Percentiles rank a stretch among this genome's conserved stretches.
Conservation (phyloP, 2,888 invertebrate genomes). For the Globia sparganii region DNA sequence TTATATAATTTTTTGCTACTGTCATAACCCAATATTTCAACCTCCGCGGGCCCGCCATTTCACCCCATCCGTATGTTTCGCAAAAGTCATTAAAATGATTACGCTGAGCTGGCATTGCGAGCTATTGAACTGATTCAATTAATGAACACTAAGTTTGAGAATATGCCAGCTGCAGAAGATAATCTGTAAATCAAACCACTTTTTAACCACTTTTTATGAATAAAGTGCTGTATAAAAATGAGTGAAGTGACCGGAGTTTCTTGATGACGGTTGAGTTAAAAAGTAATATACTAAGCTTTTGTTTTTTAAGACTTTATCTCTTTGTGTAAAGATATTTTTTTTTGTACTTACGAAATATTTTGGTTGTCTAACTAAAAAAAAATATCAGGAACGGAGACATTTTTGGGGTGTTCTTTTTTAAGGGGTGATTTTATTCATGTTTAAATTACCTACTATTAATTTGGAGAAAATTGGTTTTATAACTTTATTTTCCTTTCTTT, state of each 20-base stretch:
- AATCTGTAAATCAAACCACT: conserved; percentile 28
- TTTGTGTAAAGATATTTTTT: background rate
- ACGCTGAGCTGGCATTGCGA: conserved; percentile 38
- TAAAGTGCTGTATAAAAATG: conserved; percentile 17
- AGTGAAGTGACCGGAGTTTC: conserved; percentile 14
- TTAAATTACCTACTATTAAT: too few species aligned
- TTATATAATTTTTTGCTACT: too few species aligned
- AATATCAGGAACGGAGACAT: too few species aligned
- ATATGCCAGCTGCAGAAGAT: conserved; percentile 19
- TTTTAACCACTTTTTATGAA: conserved; percentile 14
- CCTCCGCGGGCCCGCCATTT: background rate
- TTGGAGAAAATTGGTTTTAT: too few species aligned
- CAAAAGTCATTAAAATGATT: conserved; percentile 63
- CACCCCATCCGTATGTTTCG: conserved; percentile 2
- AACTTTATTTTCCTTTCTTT: too few species aligned
- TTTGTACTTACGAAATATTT: background rate
- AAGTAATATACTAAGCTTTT: conserved; percentile 6
- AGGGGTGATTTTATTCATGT: too few species aligned
- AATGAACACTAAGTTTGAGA: conserved; percentile 38
- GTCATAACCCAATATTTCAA: background rate
- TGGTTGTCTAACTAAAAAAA: too few species aligned
- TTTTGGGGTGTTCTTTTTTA: too few species aligned
- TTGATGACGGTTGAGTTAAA: conserved; percentile 11
- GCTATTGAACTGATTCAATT: conserved; percentile 59
- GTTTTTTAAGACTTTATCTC: conserved; percentile 4